These are phyloP conservation scores for Tachypleus tridentatus DNA, from an alignment of 1,140 invertebrate genomes.

Conservation along the genomic window DNA sequence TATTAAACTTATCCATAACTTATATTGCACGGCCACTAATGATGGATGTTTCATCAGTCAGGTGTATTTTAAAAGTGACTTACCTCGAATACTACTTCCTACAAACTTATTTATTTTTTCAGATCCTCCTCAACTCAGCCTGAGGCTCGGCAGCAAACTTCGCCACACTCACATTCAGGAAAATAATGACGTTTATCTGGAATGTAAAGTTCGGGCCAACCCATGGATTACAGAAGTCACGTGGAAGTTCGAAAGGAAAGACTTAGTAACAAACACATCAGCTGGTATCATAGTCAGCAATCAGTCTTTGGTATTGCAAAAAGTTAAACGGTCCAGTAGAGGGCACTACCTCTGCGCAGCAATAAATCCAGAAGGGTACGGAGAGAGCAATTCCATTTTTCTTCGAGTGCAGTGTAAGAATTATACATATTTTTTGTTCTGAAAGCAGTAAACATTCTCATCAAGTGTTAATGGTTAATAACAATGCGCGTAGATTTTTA, in stretches of 20 bases:
- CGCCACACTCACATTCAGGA: constrained; percentile 57
- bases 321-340: constrained; percentile 26
- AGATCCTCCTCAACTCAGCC: constrained; percentile 74
- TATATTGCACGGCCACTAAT: no score
- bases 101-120: background rate
- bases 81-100: no score
- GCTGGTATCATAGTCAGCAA: constrained; percentile 65
- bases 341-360: constrained; percentile 69
- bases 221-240: constrained; percentile 64
- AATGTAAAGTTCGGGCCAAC: constrained; percentile 76
- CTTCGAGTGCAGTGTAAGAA: constrained; percentile 56
- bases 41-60: no score
- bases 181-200: constrained; percentile 76
- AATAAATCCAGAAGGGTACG: constrained; percentile 75
- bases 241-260: constrained; percentile 58
- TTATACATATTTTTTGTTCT: no score
- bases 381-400: constrained; percentile 64
- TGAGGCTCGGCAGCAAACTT: constrained; percentile 45
- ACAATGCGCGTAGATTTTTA: no score
- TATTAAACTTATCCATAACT: no score
- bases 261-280: constrained; percentile 28
- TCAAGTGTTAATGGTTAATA: no score
- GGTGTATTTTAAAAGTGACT: no score
- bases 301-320: constrained; percentile 41
- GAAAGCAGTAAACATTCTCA: no score